A percentile compares a stretch with the other conserved stretches of the same genome.
phyloP scores from a whole-genome alignment of 2,888 invertebrate species.

The Mycalesis mineus region DNA sequence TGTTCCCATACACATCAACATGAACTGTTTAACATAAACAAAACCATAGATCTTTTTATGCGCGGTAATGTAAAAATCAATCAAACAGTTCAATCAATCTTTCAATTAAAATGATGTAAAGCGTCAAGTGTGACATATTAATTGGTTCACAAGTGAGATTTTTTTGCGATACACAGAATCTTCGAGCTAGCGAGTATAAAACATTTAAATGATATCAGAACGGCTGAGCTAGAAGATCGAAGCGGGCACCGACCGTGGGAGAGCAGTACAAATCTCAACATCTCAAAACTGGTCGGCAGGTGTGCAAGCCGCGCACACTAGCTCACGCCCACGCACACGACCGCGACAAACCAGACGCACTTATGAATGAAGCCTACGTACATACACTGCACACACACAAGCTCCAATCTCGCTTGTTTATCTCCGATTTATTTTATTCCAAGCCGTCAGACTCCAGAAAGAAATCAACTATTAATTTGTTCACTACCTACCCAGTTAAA shows the following conservation, averaged over 20 bases:
- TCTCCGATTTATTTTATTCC: conserved; percentile 75
- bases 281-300: conserved; percentile 78
- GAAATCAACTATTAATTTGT: conserved; percentile 72
- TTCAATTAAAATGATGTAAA: conserved; percentile 4
- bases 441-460: conserved; percentile 63
- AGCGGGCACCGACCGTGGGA: conserved; percentile 77
- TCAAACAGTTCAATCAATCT: neutral
- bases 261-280: conserved; percentile 77
- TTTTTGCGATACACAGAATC: conserved; percentile 23
- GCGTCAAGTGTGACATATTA: conserved; percentile 12
- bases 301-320: conserved; percentile 54
- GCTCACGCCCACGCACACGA: conserved; percentile 37
- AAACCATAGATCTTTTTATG: neutral
- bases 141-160: conserved; percentile 21
- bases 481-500: conserved; percentile 53
- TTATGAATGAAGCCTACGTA: conserved; percentile 70
- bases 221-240: conserved; percentile 67
- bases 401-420: conserved; percentile 68
- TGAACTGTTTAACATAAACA: neutral
- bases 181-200: conserved; percentile 24
- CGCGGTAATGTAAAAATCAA: neutral
- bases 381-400: conserved; percentile 36
- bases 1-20: neutral
- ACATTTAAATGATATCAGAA: conserved; percentile 66
- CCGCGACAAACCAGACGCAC: conserved; percentile 56